Evolutionary conservation across 2,797 vertebrate species (phyloP), one percentile per base, ranked within the genome.

Genomic region (Falco novaeseelandiae): DNA sequence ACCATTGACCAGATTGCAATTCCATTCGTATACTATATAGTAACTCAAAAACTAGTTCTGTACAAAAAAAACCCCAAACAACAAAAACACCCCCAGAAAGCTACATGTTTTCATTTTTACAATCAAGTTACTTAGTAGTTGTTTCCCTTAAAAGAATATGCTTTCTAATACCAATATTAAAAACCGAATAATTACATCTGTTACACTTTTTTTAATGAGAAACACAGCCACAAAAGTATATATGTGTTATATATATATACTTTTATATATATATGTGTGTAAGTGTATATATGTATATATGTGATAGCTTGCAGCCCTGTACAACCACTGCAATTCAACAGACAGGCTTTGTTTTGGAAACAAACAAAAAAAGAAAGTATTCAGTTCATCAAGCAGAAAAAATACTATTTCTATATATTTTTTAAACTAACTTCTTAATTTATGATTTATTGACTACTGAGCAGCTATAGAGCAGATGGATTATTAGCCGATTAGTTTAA

Each of bases 71-170:
- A 30, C 4, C 4, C 29, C 0, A 4, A 15, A 46, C 36, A 30
- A 42, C 36, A 30, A 42, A 42, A 1, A 8, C 5, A 25, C 7
- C 2, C 1, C 3, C 27, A 22, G 7, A 55, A 83, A 71, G 6
- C 17, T 61, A 44, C 5, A 8, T 29, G 0, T 30, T 78, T 80
- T 59, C 6, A 42, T 42, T 86, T 78, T 93, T 67, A 25, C 21
- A 22, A 9, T 52, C 10, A 54, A 48, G 20, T 58, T 74, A 67
- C 19, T 51, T 66, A 54, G 5, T 55, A 74, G 48, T 1, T 3
- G 17, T 61, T 40, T 34, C 2, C 5, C 4, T 2, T 6, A 3
- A 19, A 14, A 27, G 3, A 54, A 51, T 48, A 66, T 11, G 2
- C 15, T 83, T 87, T 83, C 44, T 54, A 58, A 57, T 83, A 61